Base-by-base conservation (phyloP, 2,888 invertebrate species). In the Drosophila mayaguana region DNA sequence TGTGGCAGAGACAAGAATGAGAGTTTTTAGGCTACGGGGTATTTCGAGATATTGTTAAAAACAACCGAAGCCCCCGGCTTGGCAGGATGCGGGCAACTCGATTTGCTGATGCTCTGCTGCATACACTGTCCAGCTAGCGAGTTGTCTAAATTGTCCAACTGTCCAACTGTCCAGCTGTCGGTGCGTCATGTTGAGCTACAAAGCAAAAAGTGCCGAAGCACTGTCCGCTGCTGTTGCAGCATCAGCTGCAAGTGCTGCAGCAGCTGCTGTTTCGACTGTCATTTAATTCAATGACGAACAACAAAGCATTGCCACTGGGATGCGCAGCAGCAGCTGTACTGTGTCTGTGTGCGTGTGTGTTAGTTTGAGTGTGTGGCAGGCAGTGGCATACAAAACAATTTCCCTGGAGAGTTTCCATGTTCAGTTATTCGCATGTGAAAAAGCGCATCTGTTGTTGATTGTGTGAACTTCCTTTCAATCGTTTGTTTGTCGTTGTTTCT, bases 371-470 rank as follows among this genome's bases (percentile, higher is more conserved):
- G 64, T 61, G 36, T 67, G 53, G 22, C 38, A 51, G 65, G 56
- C 53, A 63, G 57, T 66, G 71, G 63, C 81, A 76, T 73, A 86
- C 89, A 84, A 88, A 88, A 86, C 84, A 86, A 86, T 84, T 84
- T 86, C 89, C 89, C 84, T 81, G 84, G 79, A 88, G 89, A 85
- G 83, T 75, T 83, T 85, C 72, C 88, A 83, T 83, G 89, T 88
- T 86, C 89, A 83, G 89, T 79, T 84, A 83, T 82, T 87, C 82
- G 89, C 84, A 78, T 86, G 86, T 82, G 89, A 89, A 89, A 87
- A 88, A 88, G 83, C 86, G 89, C 86, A 86, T 88, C 89, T 88
- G 86, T 77, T 87, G 88, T 89, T 87, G 87, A 89, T 89, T 88
- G 85, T 88, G 83, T 80, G 88, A 83, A 85, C 89, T 89, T 88